Evolutionary conservation across 2,797 vertebrate species (phyloP).

Genomic region (Sebastes taczanowskii): DNA sequence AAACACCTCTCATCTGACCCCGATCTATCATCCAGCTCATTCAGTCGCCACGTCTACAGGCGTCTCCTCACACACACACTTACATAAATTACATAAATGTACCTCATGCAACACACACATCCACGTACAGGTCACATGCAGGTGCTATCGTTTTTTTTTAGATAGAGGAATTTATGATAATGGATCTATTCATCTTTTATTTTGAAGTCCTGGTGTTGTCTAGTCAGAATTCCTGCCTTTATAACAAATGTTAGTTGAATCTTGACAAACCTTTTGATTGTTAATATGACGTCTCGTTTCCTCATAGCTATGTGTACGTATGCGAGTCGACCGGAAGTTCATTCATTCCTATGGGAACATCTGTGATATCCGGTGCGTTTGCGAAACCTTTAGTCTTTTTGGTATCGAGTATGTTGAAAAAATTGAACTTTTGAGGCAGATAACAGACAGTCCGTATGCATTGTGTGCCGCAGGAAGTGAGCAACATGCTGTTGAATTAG

Average conservation of each 20-base stretch:
- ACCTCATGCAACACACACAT: neutral
- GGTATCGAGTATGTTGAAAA: too few relatives aligned
- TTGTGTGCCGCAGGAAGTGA: too few relatives aligned
- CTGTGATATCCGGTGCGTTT: too few relatives aligned
- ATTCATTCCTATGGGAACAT: too few relatives aligned
- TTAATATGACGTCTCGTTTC: rapidly evolving
- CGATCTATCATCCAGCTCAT: conserved; percentile 44
- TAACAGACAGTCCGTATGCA: too few relatives aligned
- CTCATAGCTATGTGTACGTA: too few relatives aligned
- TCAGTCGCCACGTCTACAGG: conserved; percentile 24
- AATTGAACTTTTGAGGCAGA: rapidly evolving
- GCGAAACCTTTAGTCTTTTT: too few relatives aligned
- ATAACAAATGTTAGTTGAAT: neutral
- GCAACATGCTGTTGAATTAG: too few relatives aligned
- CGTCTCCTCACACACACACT: conserved; percentile 3
- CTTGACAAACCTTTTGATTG: neutral
- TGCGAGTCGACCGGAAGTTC: too few relatives aligned
- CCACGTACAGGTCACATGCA: neutral
- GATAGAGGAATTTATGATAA: neutral
- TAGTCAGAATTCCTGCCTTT: neutral
- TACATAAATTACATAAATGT: neutral
- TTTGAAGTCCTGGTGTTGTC: neutral
- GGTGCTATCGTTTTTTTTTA: neutral
- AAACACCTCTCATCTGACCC: conserved; percentile 68
- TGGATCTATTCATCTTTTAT: neutral